phyloP scores from a whole-genome alignment of 2,797 vertebrate genomes.

The Gastrophryne carolinensis region DNA sequence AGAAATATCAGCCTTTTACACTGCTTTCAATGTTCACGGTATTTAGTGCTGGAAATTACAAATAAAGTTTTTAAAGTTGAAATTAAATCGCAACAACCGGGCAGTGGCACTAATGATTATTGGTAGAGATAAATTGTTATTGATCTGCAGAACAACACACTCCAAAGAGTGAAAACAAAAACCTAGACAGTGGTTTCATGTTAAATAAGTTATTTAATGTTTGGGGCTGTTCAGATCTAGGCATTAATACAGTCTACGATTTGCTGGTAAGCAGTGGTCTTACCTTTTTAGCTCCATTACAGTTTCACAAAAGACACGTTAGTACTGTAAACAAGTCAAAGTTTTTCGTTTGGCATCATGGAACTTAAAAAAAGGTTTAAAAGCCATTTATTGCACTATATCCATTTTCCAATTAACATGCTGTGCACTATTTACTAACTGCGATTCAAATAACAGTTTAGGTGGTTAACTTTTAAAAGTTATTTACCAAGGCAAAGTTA shows the following conservation, averaged over 20 bases:
- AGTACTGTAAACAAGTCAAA: constrained; percentile 90
- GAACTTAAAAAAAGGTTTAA: constrained; percentile 93
- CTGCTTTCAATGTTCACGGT: constrained; percentile 84
- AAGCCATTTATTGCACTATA: constrained; percentile 92
- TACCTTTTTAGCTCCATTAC: constrained; percentile 98
- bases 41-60: constrained; percentile 92
- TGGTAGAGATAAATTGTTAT: constrained; percentile 80
- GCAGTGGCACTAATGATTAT: constrained; percentile 85
- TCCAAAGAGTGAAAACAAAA: constrained; percentile 85
- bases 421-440: constrained; percentile 86
- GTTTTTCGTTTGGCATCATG: constrained; percentile 94
- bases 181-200: constrained; percentile 82
- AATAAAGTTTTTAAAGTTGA: constrained; percentile 87
- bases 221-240: constrained; percentile 78
- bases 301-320: constrained; percentile 90
- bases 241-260: constrained; percentile 85
- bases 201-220: constrained; percentile 82
- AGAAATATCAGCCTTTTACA: constrained; percentile 91
- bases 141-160: constrained; percentile 79
- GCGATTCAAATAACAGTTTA: constrained; percentile 89
- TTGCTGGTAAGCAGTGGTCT: constrained; percentile 88
- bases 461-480: constrained; percentile 85
- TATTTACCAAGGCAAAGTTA: constrained; percentile 87
- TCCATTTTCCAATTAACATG: constrained; percentile 85
- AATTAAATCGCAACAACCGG: constrained; percentile 84